Percentiles rank a stretch among this genome's conserved stretches.
phyloP scores from a whole-genome alignment of 2,797 vertebrate genomes.

The Calcarius lapponicus region DNA sequence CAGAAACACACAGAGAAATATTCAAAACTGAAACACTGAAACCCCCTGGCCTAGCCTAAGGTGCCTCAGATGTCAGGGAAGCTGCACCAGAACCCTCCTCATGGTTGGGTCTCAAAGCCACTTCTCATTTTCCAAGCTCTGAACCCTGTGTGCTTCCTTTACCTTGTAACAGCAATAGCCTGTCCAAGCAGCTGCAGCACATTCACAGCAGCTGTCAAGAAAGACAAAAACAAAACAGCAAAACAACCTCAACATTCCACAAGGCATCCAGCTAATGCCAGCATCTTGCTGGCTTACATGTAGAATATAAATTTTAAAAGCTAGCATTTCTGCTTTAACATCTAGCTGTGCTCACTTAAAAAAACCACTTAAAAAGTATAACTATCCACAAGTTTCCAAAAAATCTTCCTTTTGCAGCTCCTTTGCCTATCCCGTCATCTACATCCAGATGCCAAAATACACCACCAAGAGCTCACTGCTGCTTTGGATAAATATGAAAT shows the following conservation, averaged over 20 bases:
- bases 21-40: neutral
- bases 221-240: neutral
- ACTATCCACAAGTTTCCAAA: conserved; percentile 6
- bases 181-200: neutral
- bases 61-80: neutral
- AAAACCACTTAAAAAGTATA: conserved; percentile 1
- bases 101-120: neutral
- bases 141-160: neutral
- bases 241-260: neutral
- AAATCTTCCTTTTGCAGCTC: conserved; percentile 20
- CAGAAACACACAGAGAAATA: neutral
- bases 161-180: neutral
- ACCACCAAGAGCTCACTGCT: neutral
- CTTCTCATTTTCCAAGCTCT: neutral
- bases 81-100: neutral
- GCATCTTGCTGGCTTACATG: neutral
- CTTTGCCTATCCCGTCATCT: neutral
- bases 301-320: neutral
- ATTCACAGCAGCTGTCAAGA: neutral
- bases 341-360: neutral
- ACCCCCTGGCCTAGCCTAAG: neutral
- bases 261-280: neutral
- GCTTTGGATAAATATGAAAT: neutral
- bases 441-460: conserved; percentile 35
- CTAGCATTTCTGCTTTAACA: neutral